A percentile compares a stretch with the other conserved stretches of the same genome.
phyloP scores from a whole-genome alignment of 1,140 invertebrate species.

The Drosophila ambigua region DNA sequence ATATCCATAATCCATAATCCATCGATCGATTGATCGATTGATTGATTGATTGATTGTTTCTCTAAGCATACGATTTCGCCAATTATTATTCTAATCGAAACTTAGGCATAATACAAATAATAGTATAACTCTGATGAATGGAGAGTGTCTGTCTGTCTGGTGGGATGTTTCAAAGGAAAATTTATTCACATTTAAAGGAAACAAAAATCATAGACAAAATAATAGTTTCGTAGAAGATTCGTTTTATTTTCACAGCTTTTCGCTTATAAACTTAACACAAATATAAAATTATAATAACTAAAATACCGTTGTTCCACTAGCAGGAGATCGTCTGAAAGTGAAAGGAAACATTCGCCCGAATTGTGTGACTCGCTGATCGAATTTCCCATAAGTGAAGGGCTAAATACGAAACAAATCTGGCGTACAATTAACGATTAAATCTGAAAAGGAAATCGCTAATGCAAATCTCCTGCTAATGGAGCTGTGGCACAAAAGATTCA shows the following conservation, averaged over 20 bases:
- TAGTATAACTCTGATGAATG: slow-evolving; percentile 28
- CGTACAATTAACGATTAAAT: no score
- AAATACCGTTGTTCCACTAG: no score
- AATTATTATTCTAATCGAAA: slow-evolving; percentile 54
- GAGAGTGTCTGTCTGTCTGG: slow-evolving; percentile 25
- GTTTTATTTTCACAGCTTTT: slow-evolving; percentile 21
- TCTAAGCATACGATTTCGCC: slow-evolving; percentile 51
- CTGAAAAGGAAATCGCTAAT: no score
- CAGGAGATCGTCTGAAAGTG: no score
- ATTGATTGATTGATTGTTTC: no score
- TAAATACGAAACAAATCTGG: no score
- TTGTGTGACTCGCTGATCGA: no score
- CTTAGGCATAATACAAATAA: slow-evolving; percentile 25
- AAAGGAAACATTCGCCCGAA: no score
- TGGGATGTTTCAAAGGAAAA: slow-evolving; percentile 26
- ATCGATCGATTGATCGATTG: no score
- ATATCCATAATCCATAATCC: no score
- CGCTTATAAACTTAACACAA: slow-evolving; percentile 23
- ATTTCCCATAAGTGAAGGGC: no score
- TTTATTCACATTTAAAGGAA: slow-evolving; percentile 17
- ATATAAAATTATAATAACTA: slow-evolving; percentile 2
- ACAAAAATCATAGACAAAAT: slow-evolving; percentile 7
- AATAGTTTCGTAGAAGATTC: background rate
- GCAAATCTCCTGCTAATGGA: no score
- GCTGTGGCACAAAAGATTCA: background rate